Percentiles rank a stretch among this genome's conserved stretches.
These are phyloP conservation scores for Actinemys pallida DNA, from an alignment of 2,113 vertebrate species.

Conservation along the genomic window DNA sequence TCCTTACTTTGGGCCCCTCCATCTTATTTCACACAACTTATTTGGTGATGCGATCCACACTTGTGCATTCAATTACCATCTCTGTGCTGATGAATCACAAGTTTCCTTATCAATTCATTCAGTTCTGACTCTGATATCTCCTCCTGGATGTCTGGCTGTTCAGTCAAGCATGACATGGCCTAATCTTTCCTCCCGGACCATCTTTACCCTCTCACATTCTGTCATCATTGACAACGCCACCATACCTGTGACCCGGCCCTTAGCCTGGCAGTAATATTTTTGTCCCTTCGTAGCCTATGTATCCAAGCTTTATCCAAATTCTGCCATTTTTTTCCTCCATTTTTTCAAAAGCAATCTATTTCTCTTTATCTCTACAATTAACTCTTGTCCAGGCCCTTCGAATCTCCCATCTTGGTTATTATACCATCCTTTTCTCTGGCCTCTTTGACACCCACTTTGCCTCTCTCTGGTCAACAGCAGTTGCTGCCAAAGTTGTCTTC, in stretches of 20 bases:
- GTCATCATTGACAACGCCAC: too few species aligned
- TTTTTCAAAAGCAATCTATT: background rate
- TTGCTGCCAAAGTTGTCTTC: background rate
- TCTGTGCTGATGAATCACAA: too few species aligned
- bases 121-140: too few species aligned
- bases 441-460: background rate
- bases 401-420: background rate
- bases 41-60: background rate
- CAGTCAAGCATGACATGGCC: too few species aligned
- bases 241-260: too few species aligned
- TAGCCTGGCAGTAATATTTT: background rate
- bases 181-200: too few species aligned
- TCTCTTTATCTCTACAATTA: background rate
- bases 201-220: too few species aligned
- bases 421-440: background rate
- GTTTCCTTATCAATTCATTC: too few species aligned
- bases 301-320: background rate
- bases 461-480: background rate
- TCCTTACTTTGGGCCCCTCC: background rate
- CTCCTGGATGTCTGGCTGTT: too few species aligned
- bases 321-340: background rate
- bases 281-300: background rate
- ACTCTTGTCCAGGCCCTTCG: background rate
- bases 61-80: too few species aligned
- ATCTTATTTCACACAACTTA: background rate